Base-by-base conservation (phyloP, 2,888 invertebrate species). In the Scotopteryx bipunctaria region DNA sequence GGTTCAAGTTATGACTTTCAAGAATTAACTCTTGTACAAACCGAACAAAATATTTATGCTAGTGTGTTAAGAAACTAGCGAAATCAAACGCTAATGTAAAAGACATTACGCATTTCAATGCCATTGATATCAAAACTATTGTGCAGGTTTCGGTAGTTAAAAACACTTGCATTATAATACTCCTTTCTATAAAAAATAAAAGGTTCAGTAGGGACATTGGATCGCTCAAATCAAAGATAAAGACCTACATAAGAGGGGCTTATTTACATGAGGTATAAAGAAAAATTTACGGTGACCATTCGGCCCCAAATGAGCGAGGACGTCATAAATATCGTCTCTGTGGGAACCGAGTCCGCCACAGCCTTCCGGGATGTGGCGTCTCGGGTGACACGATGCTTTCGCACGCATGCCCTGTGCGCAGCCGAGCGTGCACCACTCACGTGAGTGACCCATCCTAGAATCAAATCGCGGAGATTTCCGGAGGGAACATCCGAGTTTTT, bases 361-460 rank as follows among this genome's bases (percentile, higher is more conserved):
- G 71, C 77, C 81, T 86, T 91, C 91, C 91, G 91, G 91, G 91
- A 91, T 91, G 91, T 91, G 80, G 84, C 76, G 84, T 75, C 76
- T 85, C 86, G 73, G 72, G 73, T 86, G 79, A 81, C 86, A 67
- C 57, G 55, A 72, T 69, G 68, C 82, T 81, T 86, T 86, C 86
- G 87, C 86, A 85, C 79, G 85, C 81, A 81, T 74, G 72, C 81
- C 73, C 76, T 59, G 70, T 59, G 74, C 62, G 67, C 80, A 73
- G 65, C 75, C 76, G 69, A 72, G 74, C 74, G 76, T 56, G 66
- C 67, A 69, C 63, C 67, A 76, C 68, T 72, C 76, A 73, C 77
- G 75, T 74, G 72, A 73, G 72, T 74, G 68, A 72, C 74, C 75
- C 73, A 72, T 73, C 70, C 68, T 57, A 59, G 48, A 57, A 38